Percentiles rank a stretch among this genome's conserved stretches.
phyloP scores from a whole-genome alignment of 2,113 vertebrate species.

The Spheniscus mendiculus region DNA sequence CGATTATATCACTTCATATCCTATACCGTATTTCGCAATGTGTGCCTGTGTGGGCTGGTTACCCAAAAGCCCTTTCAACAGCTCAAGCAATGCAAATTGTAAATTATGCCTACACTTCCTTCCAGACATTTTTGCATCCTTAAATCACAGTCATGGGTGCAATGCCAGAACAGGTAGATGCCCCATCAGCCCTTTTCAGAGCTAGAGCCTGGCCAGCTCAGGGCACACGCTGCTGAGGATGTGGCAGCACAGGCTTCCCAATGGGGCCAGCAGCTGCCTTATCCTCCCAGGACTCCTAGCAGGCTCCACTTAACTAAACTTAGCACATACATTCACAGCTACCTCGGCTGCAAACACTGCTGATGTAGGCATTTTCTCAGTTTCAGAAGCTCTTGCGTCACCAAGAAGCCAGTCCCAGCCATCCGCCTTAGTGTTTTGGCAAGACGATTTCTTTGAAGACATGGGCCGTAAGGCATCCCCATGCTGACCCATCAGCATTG shows the following conservation, averaged over 20 bases:
- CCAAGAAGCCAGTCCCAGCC: not conserved
- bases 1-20: not conserved
- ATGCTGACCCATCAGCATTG: not conserved
- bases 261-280: not conserved
- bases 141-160: not conserved
- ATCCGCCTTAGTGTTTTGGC: not conserved
- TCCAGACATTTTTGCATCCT: not conserved
- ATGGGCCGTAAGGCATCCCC: rapidly evolving
- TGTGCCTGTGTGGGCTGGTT: not conserved
- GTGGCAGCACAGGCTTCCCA: not conserved
- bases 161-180: not conserved
- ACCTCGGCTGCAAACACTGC: not conserved
- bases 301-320: not conserved
- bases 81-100: not conserved
- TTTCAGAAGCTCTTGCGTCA: not conserved
- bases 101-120: not conserved
- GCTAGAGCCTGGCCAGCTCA: not conserved
- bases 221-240: not conserved
- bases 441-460: not conserved
- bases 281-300: not conserved
- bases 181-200: not conserved
- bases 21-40: not conserved
- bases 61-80: not conserved
- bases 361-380: not conserved
- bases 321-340: not conserved